A percentile compares a stretch with the other conserved stretches of the same genome.
phyloP scores from a whole-genome alignment of 1,140 invertebrate species.

The Brachionus koreanus region DNA sequence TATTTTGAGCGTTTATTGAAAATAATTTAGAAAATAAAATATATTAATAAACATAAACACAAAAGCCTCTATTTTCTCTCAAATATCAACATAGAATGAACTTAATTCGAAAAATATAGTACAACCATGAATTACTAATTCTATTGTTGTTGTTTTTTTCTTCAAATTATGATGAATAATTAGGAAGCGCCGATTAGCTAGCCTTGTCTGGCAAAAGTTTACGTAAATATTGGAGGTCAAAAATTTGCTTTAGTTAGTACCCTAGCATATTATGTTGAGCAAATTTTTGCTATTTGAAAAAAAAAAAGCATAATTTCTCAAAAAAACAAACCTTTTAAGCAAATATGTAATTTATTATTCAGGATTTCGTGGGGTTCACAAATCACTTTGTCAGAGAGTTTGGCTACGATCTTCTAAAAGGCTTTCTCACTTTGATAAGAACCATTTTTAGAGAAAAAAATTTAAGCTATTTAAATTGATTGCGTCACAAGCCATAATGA shows the following conservation, averaged over 20 bases:
- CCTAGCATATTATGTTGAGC: no score
- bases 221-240: neutral
- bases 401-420: no score
- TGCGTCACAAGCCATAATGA: neutral
- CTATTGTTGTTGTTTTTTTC: neutral
- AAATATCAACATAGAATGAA: neutral
- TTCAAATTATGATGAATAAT: neutral
- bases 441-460: no score
- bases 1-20: neutral
- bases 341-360: neutral
- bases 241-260: no score
- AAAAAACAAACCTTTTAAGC: no score
- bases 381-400: no score
- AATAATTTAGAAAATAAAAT: neutral
- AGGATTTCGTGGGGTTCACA: neutral
- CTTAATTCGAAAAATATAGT: neutral
- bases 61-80: neutral
- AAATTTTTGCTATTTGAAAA: no score
- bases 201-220: neutral
- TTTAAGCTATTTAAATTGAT: neutral
- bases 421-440: no score
- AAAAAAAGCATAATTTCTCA: no score
- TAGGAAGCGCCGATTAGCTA: neutral
- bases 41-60: neutral
- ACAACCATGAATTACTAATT: neutral